Percentiles rank a stretch among this genome's conserved stretches.
Evolutionary conservation across 37 sponge, comb jelly and placozoan genomes (phyloP).

Genomic region (Petrosia ficiformis): DNA sequence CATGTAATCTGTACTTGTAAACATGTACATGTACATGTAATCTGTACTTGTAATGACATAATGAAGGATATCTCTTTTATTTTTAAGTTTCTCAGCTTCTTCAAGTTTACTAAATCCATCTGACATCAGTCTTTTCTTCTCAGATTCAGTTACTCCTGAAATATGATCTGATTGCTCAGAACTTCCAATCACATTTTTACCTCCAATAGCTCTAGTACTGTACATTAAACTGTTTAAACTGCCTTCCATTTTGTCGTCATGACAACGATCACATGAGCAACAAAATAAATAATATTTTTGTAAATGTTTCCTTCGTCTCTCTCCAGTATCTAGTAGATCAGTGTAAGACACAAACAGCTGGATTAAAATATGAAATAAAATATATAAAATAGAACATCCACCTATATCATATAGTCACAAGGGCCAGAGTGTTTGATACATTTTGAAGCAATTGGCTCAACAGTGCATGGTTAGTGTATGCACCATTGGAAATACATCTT

Average conservation of each 20-base stretch:
- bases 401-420: too few relatives aligned
- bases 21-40: too few relatives aligned
- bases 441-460: too few relatives aligned
- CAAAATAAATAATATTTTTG: conserved; percentile 34
- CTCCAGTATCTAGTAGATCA: conserved; percentile 47
- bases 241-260: not conserved
- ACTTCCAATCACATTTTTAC: not conserved
- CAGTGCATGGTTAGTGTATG: too few relatives aligned
- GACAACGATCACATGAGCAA: conserved; percentile 52
- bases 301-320: conserved; percentile 26
- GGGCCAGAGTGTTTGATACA: too few relatives aligned
- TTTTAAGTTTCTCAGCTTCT: conserved; percentile 10
- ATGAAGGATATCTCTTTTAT: conserved; percentile 10
- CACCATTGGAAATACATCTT: too few relatives aligned
- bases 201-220: not conserved
- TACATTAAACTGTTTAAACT: not conserved
- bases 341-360: conserved; percentile 66
- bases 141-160: not conserved
- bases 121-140: not conserved
- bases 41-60: too few relatives aligned
- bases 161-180: not conserved
- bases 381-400: not conserved
- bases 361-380: not conserved
- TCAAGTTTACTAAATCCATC: conserved; percentile 3
- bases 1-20: too few relatives aligned